phyloP scores from a whole-genome alignment of 2,888 invertebrate species.

The Escarpia spicata region DNA sequence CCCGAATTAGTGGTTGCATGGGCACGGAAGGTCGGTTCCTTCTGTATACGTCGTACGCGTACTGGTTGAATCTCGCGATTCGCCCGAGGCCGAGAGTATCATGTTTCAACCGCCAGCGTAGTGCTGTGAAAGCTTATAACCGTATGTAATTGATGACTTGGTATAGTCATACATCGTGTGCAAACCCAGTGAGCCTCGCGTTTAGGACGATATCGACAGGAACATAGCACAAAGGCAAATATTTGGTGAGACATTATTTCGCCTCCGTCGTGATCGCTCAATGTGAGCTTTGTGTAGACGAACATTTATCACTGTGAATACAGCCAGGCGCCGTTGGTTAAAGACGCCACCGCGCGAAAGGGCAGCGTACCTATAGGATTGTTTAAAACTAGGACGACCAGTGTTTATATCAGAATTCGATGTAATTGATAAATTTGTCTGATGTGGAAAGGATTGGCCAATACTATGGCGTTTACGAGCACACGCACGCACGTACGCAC shows the following conservation, averaged over 20 bases:
- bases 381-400: neutral
- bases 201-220: neutral
- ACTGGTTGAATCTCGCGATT: neutral
- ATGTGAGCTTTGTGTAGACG: neutral
- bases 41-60: neutral
- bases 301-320: neutral
- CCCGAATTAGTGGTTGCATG: neutral
- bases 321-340: neutral
- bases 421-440: neutral
- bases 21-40: neutral
- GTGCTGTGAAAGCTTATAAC: neutral
- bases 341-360: neutral
- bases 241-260: slow-evolving; percentile 6
- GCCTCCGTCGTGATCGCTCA: neutral
- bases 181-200: neutral
- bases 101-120: neutral
- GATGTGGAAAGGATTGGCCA: neutral
- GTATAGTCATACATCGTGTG: neutral
- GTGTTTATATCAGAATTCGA: neutral
- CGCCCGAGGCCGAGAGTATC: neutral
- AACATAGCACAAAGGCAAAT: neutral
- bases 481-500: no score
- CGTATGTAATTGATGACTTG: neutral
- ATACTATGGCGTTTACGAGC: neutral
- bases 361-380: neutral